These are phyloP conservation scores for Elegia similella DNA, from an alignment of 2,888 invertebrate genomes.

Conservation along the genomic window DNA sequence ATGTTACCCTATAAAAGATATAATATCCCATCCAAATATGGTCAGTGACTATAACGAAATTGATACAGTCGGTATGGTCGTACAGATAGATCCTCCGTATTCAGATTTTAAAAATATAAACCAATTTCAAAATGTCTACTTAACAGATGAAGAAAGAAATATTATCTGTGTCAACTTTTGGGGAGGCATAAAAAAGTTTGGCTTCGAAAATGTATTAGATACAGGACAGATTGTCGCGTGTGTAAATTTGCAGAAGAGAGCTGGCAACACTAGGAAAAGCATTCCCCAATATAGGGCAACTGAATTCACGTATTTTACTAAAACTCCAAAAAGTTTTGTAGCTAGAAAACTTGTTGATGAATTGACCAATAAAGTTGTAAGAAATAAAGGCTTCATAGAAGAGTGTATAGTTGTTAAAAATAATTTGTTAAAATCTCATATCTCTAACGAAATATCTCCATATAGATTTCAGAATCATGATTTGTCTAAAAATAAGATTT, in stretches of 20 bases:
- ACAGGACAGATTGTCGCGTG: slow-evolving; percentile 81
- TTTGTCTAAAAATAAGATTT: slow-evolving; percentile 51
- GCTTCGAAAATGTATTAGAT: slow-evolving; percentile 79
- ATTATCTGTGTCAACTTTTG: slow-evolving; percentile 80
- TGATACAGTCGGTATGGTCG: slow-evolving; percentile 87
- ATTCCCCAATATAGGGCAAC: slow-evolving; percentile 83
- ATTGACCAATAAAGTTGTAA: slow-evolving; percentile 49
- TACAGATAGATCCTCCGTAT: slow-evolving; percentile 75
- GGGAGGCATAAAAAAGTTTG: slow-evolving; percentile 75
- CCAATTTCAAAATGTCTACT: slow-evolving; percentile 81
- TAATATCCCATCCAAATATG: slow-evolving; percentile 47
- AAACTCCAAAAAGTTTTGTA: slow-evolving; percentile 79
- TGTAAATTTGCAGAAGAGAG: slow-evolving; percentile 84
- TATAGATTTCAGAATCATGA: slow-evolving; percentile 54
- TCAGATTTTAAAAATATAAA: slow-evolving; percentile 57
- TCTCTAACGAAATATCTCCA: slow-evolving; percentile 56
- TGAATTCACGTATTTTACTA: slow-evolving; percentile 83
- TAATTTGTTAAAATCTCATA: slow-evolving; percentile 41
- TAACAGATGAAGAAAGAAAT: slow-evolving; percentile 79
- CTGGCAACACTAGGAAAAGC: slow-evolving; percentile 69
- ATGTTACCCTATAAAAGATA: slow-evolving; percentile 70
- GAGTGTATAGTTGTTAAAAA: slow-evolving; percentile 57
- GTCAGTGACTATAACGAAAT: slow-evolving; percentile 83
- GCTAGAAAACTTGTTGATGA: slow-evolving; percentile 68
- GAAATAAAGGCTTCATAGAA: slow-evolving; percentile 7